A percentile compares a stretch with the other conserved stretches of the same genome.
Conservation (phyloP, 2,888 invertebrate genomes). For the Palloptera scutellata region DNA sequence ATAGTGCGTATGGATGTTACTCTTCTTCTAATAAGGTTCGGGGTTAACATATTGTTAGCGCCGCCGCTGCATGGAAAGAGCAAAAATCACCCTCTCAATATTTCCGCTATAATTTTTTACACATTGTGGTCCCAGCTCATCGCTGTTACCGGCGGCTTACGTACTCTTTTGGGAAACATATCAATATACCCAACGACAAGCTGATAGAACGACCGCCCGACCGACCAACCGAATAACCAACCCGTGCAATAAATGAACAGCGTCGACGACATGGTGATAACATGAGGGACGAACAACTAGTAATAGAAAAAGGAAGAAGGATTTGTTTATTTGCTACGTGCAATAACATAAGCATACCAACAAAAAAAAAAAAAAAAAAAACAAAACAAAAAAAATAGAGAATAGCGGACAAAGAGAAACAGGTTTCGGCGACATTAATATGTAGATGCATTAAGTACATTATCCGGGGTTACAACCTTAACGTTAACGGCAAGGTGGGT, state of each 20-base stretch:
- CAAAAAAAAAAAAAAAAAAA: neutral
- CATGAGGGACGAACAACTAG: neutral
- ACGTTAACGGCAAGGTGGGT: constrained; percentile 37
- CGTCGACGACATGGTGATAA: constrained; percentile 22
- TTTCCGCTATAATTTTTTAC: constrained; percentile 51
- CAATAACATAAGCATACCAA: constrained; percentile 20
- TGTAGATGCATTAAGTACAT: constrained; percentile 61
- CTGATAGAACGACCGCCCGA: constrained; percentile 21
- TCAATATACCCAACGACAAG: constrained; percentile 50
- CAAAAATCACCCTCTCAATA: constrained; percentile 42
- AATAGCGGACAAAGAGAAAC: constrained; percentile 35
- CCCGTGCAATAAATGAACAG: constrained; percentile 45
- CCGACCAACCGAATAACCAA: constrained; percentile 26
- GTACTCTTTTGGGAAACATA: constrained; percentile 61
- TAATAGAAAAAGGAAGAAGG: constrained; percentile 14
- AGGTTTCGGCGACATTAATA: constrained; percentile 55
- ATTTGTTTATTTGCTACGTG: constrained; percentile 13
- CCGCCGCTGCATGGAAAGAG: constrained; percentile 39
- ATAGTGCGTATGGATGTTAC: no score
- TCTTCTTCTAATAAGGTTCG: constrained; percentile 45
- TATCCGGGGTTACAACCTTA: constrained; percentile 62
- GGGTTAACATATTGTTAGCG: constrained; percentile 63
- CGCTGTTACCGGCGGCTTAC: constrained; percentile 47
- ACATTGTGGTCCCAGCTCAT: constrained; percentile 58
- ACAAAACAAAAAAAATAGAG: constrained; percentile 8